These are phyloP conservation scores for Onychostoma macrolepis DNA, from an alignment of 2,113 vertebrate genomes.

Conservation along the genomic window DNA sequence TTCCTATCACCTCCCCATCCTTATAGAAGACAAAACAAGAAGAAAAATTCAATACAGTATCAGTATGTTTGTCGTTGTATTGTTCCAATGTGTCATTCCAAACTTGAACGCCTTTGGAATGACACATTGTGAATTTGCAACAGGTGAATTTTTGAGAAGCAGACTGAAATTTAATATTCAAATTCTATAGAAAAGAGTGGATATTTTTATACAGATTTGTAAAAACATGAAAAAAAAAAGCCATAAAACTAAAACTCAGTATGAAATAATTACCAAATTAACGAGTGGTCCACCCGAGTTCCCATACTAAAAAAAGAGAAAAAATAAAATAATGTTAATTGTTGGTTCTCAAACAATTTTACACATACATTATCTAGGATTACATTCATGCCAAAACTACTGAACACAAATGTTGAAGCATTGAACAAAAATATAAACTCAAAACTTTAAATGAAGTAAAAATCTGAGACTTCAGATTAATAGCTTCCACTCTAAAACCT, in stretches of 20 bases:
- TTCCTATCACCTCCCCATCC: conserved; percentile 96
- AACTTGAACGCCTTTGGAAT: no score
- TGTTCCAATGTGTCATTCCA: neutral
- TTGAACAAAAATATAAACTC: neutral
- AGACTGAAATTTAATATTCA: neutral
- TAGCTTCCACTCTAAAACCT: neutral
- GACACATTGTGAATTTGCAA: no score
- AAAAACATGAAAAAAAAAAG: neutral
- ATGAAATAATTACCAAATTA: conserved; percentile 80
- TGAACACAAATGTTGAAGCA: neutral
- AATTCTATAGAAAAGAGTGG: neutral
- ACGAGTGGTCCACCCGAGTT: conserved; percentile 95
- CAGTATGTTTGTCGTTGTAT: neutral
- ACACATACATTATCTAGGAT: neutral
- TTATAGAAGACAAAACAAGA: conserved; percentile 56
- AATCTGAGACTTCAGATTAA: neutral
- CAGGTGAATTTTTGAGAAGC: neutral
- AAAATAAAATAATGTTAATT: neutral
- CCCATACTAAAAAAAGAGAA: conserved; percentile 81
- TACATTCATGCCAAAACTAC: neutral
- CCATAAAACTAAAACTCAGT: no score
- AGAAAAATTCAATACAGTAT: neutral
- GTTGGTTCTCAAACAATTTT: neutral
- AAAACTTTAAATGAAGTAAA: neutral
- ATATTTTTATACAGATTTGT: neutral